A percentile compares a stretch with the other conserved stretches of the same genome.
phyloP scores from a whole-genome alignment of 92 coral and sea anemone species.

The Epizoanthus stellaris region DNA sequence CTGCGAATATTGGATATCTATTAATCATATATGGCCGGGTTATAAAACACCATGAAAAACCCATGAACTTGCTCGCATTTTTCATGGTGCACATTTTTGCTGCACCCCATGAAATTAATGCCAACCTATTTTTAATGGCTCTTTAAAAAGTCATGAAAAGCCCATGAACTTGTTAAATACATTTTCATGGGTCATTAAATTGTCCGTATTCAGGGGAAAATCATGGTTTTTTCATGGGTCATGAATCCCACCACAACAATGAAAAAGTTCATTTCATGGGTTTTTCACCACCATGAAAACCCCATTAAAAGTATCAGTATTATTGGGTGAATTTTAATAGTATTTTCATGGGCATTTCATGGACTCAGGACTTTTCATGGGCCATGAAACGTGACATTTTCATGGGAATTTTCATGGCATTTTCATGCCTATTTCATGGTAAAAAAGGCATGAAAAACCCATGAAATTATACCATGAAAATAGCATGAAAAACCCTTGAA shows the following conservation, averaged over 20 bases:
- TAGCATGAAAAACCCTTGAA: neutral
- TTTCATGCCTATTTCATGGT: neutral
- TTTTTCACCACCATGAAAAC: neutral
- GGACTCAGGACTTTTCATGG: neutral
- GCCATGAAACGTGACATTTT: neutral
- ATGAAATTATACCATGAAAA: neutral
- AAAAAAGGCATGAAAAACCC: neutral
- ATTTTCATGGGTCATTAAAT: neutral
- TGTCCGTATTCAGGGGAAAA: neutral
- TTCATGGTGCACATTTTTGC: neutral
- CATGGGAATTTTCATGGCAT: neutral
- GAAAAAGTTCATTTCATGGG: neutral
- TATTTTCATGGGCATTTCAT: neutral
- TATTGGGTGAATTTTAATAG: neutral
- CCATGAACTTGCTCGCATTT: neutral
- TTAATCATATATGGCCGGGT: neutral
- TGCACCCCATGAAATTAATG: neutral
- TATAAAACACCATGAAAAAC: neutral
- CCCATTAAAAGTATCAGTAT: neutral
- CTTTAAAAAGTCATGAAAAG: neutral
- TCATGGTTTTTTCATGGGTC: neutral
- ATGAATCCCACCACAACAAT: neutral
- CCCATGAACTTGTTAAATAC: neutral
- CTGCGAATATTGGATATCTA: neutral
- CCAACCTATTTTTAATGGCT: neutral